Base-by-base conservation (phyloP, 2,797 vertebrate genomes). In the Mallotus villosus region DNA sequence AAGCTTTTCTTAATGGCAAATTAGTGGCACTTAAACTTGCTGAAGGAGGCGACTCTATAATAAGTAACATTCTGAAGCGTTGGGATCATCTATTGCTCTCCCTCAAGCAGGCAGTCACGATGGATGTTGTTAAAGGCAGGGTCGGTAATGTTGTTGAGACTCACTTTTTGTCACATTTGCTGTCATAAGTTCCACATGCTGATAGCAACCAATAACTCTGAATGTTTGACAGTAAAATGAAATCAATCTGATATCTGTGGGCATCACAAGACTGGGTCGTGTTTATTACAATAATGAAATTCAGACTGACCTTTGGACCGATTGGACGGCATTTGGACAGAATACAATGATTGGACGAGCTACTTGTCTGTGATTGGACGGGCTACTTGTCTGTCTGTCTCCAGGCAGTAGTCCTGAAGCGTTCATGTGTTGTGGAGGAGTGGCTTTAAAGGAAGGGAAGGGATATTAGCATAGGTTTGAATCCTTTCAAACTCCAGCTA, bases 1-100 rank as follows among this genome's bases (percentile, higher is more conserved):
- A 60, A 27, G 25, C 24, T 67, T 88, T 83, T 58, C 74, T 59
- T 81, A 82, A 41, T 32, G 22, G 14, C 24, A 32, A 69, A 21
- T 46, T 32, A 72, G 74, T 73, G 68, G 74, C 74, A 66, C 61
- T 73, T 78, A 1, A 65, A 74, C 65, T 22, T 41, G 29, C 21
- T 65, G 14, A 34, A n/a, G 6, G 46, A 6, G 37, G 3, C 16
- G 46, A 17, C 24, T 67, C 22, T 27, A 3, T 46, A 51, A 67
- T 67, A 21, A 51, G 46, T 25, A 27, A 9, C 64, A 19, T 22
- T 60, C 22, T 11, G 21, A 60, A 4, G 12, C 11, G 11, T 34
- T 64, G 8, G 12, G 29, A 22, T 21, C 22, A 12, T 65, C 22
- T 46, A 14, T 46, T 7, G 63, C 41, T 27, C 12, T 65, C 37